Base-by-base conservation (phyloP, 2,888 invertebrate genomes). In the Diogma glabrata region DNA sequence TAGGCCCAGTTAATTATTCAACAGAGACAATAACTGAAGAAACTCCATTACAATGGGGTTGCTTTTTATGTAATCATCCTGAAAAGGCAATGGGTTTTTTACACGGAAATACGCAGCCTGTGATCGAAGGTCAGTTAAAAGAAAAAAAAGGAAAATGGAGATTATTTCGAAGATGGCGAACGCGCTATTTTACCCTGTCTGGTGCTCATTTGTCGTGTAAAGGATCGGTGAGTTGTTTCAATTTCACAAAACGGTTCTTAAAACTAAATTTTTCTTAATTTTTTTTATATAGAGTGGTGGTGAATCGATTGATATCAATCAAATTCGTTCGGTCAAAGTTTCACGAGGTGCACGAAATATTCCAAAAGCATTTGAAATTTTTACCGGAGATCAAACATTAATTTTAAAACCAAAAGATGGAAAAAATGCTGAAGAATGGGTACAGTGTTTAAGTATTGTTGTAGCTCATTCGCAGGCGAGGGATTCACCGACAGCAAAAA, bases 361-460 rank as follows among this genome's bases (percentile, higher is more conserved):
- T 61, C 93, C 94, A 19, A 92, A 91, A 68, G 93, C 93, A 1
- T 95, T 95, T 73, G 94, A 95, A 75, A 94, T 95, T 61, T 95
- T 94, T 73, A 94, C 94, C 0, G 86, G 86, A 50, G 90, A 93
- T 70, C 90, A 90, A 69, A 88, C 89, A 9, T 81, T 92, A 58
- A 89, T 93, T 62, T 78, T 95, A 59, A 94, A 95, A 72, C 94
- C 94, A 7, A 91, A 90, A 69, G 91, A 92, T 66, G 89, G 90
- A 43, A 90, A 89, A 70, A 88, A 93, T 67, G 93, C 92, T 1
- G 93, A 94, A 71, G 88, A 93, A 68, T 95, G 95, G 92, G 90
- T 93, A 45, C 93, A 94, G 69, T 93, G 90, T 69, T 77, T 94
- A 55, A 91, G 90, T 64, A 89, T 93, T 56, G 93, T 91, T 4